Conservation (phyloP, 2,888 invertebrate genomes). For the Orthosia gothica region DNA sequence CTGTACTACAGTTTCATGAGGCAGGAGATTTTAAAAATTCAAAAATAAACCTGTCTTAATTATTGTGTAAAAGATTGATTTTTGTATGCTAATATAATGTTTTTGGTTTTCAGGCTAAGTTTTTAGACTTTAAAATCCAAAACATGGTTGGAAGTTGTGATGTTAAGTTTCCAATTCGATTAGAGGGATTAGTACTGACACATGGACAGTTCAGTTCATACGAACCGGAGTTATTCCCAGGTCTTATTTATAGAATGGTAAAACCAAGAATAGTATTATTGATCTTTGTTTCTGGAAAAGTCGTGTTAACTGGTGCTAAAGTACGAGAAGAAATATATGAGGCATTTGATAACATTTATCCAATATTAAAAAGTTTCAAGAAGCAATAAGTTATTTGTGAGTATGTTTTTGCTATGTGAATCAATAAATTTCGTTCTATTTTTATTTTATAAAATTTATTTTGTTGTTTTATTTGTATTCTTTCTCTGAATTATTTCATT, state of each 20-base stretch:
- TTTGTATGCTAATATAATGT: not conserved
- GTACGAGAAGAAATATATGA: constrained; percentile 98
- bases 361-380: constrained; percentile 98
- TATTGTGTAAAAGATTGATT: not conserved
- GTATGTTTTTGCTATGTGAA: constrained; percentile 32
- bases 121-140: constrained; percentile 96
- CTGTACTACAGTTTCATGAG: not conserved
- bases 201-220: constrained; percentile 96
- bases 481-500: not conserved
- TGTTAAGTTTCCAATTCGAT: constrained; percentile 94
- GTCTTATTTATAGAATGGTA: constrained; percentile 99
- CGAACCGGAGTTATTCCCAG: constrained; percentile 99
- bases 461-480: constrained; percentile 39
- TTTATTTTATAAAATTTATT: constrained; percentile 37
- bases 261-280: constrained; percentile 99
- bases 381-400: constrained; percentile 92
- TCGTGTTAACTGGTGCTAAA: constrained; percentile 99
- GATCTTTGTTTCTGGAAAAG: constrained; percentile 99
- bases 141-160: constrained; percentile 96
- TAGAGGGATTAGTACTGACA: constrained; percentile 94
- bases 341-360: constrained; percentile 99
- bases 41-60: too few relatives aligned
- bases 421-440: constrained; percentile 55
- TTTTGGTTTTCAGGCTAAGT: constrained; percentile 93
- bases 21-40: not conserved